These are phyloP conservation scores for Spondyliosoma cantharus DNA, from an alignment of 2,797 vertebrate genomes.

Conservation along the genomic window DNA sequence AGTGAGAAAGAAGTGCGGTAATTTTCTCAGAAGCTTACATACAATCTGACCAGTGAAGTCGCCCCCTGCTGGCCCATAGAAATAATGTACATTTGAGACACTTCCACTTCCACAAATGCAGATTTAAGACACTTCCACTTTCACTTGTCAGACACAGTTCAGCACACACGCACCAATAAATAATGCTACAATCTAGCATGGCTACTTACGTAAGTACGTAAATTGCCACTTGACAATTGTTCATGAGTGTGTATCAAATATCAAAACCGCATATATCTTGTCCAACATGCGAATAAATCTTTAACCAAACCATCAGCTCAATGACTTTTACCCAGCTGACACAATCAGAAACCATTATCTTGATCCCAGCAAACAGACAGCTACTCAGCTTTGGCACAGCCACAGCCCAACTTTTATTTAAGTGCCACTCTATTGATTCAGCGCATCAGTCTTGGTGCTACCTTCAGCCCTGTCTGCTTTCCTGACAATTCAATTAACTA, in stretches of 20 bases:
- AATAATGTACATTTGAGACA: too few relatives aligned
- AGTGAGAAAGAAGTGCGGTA: too few relatives aligned
- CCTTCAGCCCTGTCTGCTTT: constrained; percentile 61
- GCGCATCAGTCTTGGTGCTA: constrained; percentile 44
- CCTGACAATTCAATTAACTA: constrained; percentile 74
- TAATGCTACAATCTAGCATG: background rate
- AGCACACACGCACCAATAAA: background rate
- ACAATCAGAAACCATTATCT: constrained; percentile 5
- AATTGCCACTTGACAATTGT: background rate
- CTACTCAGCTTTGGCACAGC: constrained; percentile 15
- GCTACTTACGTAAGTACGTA: background rate
- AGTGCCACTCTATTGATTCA: constrained; percentile 64
- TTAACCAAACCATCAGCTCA: constrained; percentile 15
- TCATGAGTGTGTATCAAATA: background rate
- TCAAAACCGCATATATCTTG: background rate
- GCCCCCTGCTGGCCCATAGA: too few relatives aligned
- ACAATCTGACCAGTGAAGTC: too few relatives aligned
- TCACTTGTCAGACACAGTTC: too few relatives aligned
- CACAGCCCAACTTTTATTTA: constrained; percentile 49
- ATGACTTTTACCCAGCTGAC: constrained; percentile 16
- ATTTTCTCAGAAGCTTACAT: too few relatives aligned
- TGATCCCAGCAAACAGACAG: constrained; percentile 15
- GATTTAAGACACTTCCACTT: too few relatives aligned
- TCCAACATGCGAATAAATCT: background rate
- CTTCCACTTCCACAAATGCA: too few relatives aligned